phyloP scores from a whole-genome alignment of 2,888 invertebrate species.

The Cotesia congregata region DNA sequence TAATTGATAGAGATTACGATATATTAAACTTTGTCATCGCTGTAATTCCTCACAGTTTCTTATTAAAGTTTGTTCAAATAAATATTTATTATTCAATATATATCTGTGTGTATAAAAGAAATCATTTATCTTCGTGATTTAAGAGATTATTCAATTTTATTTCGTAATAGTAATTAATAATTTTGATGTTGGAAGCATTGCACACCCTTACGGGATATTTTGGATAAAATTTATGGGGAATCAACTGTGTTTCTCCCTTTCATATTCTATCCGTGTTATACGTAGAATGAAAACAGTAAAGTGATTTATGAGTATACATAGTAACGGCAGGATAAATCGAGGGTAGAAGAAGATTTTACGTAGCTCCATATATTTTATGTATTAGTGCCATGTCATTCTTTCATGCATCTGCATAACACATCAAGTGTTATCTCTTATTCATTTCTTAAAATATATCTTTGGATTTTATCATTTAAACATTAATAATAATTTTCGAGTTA shows the following conservation, averaged over 20 bases:
- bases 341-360: constrained; percentile 20
- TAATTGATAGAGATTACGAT: too few species aligned
- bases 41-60: too few species aligned
- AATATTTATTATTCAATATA: constrained; percentile 7
- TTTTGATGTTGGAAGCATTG: constrained; percentile 11
- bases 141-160: constrained; percentile 26
- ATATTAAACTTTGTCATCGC: too few species aligned
- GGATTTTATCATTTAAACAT: not conserved
- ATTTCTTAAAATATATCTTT: not conserved
- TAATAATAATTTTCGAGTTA: not conserved
- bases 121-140: constrained; percentile 19
- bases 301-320: constrained; percentile 25
- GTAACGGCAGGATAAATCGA: constrained; percentile 14
- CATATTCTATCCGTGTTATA: constrained; percentile 1
- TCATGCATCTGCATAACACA: constrained; percentile 32
- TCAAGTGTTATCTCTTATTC: constrained; percentile 5
- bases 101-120: constrained; percentile 1
- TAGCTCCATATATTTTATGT: constrained; percentile 17
- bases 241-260: constrained; percentile 18
- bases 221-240: constrained; percentile 25
- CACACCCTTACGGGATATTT: constrained; percentile 19
- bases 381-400: constrained; percentile 33
- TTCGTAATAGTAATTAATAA: constrained; percentile 30
- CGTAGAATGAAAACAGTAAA: constrained; percentile 3
- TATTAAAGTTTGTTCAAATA: too few species aligned